Conservation (phyloP, 2,797 vertebrate genomes). For the Catharus ustulatus region DNA sequence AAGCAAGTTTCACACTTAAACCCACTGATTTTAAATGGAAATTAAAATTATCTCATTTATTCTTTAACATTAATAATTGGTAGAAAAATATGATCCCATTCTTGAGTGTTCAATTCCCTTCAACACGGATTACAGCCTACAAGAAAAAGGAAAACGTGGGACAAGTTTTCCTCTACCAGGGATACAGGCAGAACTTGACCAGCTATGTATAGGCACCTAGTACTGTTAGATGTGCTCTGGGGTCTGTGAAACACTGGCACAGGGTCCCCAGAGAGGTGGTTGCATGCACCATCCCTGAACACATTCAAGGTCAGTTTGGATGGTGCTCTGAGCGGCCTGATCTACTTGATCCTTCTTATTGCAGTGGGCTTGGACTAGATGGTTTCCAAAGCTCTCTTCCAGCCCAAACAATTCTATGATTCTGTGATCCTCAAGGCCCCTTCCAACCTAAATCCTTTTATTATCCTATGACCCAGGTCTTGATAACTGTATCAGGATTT, state of each 20-base stretch:
- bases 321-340: neutral
- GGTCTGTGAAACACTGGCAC: neutral
- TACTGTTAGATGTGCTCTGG: neutral
- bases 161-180: neutral
- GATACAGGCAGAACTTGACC: neutral
- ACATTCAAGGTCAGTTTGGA: neutral
- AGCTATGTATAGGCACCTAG: accelerated
- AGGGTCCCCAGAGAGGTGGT: neutral
- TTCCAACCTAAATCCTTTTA: neutral
- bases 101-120: accelerated
- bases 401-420: neutral
- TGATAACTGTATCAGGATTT: neutral
- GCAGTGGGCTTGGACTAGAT: neutral
- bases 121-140: neutral
- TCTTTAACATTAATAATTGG: neutral
- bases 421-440: neutral
- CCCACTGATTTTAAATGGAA: neutral
- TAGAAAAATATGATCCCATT: neutral
- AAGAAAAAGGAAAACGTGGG: neutral
- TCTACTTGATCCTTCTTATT: neutral
- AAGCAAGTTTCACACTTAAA: neutral
- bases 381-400: neutral
- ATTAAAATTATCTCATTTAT: neutral
- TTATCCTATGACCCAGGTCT: neutral
- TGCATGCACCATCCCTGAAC: neutral